Percentiles rank a stretch among this genome's conserved stretches.
phyloP scores from a whole-genome alignment of 2,113 vertebrate genomes.

The Corythornis madagascariensis region DNA sequence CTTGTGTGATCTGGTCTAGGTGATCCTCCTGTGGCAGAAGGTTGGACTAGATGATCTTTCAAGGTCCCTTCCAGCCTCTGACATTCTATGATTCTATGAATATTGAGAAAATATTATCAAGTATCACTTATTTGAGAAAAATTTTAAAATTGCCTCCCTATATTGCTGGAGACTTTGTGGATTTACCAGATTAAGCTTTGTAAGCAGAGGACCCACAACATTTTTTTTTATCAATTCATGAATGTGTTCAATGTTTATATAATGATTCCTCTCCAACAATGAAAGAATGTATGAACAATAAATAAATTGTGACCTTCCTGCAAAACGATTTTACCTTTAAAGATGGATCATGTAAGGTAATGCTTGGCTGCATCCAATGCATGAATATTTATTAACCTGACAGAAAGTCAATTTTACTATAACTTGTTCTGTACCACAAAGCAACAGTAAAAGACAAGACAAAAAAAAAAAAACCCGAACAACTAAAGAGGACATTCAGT shows the following conservation, averaged over 20 bases:
- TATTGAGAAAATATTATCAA: not conserved
- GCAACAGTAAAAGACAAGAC: slow-evolving; percentile 9
- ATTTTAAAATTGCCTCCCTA: not conserved
- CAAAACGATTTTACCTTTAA: slow-evolving; percentile 66
- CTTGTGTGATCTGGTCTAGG: too few species aligned
- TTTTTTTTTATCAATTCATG: slow-evolving; percentile 10
- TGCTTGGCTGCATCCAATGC: slow-evolving; percentile 63
- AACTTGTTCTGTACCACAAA: slow-evolving; percentile 64
- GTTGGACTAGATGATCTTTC: too few species aligned
- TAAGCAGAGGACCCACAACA: not conserved
- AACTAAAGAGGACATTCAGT: not conserved
- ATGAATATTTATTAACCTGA: slow-evolving; percentile 79
- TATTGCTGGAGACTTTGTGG: not conserved
- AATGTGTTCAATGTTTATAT: slow-evolving; percentile 55
- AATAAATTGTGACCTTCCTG: slow-evolving; percentile 66
- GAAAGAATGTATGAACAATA: slow-evolving; percentile 61
- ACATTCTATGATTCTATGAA: too few species aligned
- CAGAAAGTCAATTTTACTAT: slow-evolving; percentile 73
- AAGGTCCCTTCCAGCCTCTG: too few species aligned
- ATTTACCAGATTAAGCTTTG: slow-evolving; percentile 31
- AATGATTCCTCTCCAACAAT: slow-evolving; percentile 57
- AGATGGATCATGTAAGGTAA: slow-evolving; percentile 64
- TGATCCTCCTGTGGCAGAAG: too few species aligned
- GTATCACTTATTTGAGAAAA: not conserved
- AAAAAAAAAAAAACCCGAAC: not conserved